Conservation (phyloP, 1,140 invertebrate species). For the Heliothis virescens region DNA sequence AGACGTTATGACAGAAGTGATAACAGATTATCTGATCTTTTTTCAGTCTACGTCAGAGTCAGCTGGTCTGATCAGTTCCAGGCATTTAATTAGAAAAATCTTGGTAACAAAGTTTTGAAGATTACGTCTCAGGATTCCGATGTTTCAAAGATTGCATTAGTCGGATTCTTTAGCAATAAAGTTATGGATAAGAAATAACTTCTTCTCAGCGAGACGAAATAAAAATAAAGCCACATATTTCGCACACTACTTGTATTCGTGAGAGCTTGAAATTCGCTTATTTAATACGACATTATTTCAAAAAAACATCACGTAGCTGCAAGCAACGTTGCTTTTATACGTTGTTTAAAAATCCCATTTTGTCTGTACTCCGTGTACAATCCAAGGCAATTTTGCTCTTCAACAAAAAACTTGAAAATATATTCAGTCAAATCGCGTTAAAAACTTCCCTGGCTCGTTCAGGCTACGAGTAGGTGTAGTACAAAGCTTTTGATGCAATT, state of each 20-base stretch:
- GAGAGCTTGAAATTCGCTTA: no score
- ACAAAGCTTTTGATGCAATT: conserved; percentile 44
- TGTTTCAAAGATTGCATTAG: not conserved
- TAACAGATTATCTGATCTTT: conserved; percentile 13
- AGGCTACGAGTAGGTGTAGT: conserved; percentile 19
- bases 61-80: conserved; percentile 13
- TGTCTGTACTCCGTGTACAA: conserved; percentile 3
- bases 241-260: no score
- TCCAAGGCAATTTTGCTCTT: conserved; percentile 33
- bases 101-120: not conserved
- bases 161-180: not conserved
- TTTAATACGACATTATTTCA: not conserved
- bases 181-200: not conserved
- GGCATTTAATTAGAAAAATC: conserved; percentile 7
- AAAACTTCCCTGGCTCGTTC: conserved; percentile 8
- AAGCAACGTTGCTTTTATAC: not conserved
- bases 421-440: conserved; percentile 37
- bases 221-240: no score
- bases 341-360: conserved; percentile 11
- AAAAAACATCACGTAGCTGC: not conserved
- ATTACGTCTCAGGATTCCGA: not conserved
- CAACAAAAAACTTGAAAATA: conserved; percentile 38
- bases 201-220: no score
- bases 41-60: conserved; percentile 20
- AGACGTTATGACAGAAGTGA: not conserved